phyloP scores from a whole-genome alignment of 2,113 vertebrate species.

The Sciurus niger region DNA sequence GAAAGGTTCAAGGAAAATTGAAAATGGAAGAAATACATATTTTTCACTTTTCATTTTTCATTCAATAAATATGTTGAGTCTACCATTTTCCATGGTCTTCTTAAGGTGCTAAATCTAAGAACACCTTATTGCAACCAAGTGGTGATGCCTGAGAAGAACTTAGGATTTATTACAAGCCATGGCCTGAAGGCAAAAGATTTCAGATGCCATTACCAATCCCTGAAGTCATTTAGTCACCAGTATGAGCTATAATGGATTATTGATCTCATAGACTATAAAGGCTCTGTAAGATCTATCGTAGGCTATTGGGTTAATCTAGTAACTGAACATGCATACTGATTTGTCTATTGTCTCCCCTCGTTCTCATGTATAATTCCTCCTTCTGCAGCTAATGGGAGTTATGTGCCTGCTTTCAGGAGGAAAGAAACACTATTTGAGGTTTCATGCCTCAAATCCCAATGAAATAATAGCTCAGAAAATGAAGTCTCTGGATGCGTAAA shows the following conservation, averaged over 20 bases:
- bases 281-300: slow-evolving; percentile 73
- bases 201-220: slow-evolving; percentile 71
- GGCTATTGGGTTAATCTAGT: slow-evolving; percentile 70
- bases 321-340: slow-evolving; percentile 63
- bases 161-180: slow-evolving; percentile 69
- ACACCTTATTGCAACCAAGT: not conserved
- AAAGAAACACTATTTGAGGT: slow-evolving; percentile 46
- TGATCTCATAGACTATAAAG: slow-evolving; percentile 78
- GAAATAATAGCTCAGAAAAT: slow-evolving; percentile 64
- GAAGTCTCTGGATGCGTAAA: not conserved
- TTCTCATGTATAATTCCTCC: slow-evolving; percentile 62
- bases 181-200: slow-evolving; percentile 71
- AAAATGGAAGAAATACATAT: not conserved
- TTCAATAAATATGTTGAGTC: not conserved
- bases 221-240: slow-evolving; percentile 74
- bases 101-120: not conserved
- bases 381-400: slow-evolving; percentile 35
- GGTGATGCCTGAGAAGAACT: slow-evolving; percentile 10
- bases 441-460: slow-evolving; percentile 60
- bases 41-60: not conserved
- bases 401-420: not conserved
- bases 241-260: slow-evolving; percentile 80
- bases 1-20: not conserved
- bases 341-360: slow-evolving; percentile 62
- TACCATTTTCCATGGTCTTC: not conserved